Evolutionary conservation across 2,888 invertebrate genomes (phyloP), one percentile per base, ranked within the genome.

Genomic region (Catocala nupta): DNA sequence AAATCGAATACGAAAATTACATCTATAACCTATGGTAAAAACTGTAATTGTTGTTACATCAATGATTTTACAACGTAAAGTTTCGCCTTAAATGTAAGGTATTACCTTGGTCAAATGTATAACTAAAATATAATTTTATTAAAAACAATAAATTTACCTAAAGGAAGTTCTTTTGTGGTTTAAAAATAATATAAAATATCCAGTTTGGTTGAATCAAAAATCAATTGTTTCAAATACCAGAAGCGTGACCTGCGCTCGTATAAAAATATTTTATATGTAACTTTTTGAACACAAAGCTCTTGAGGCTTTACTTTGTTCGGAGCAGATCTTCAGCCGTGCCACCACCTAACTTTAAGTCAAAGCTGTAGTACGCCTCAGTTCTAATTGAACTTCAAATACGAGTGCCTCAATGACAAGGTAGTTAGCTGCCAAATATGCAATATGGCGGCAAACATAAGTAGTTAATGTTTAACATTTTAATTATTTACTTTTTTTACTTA

Each of bases 21-120:
- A 71, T 55, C 56, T 71, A 71, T n/a, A 49, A 34, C 56, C 57
- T 75, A 65, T 61, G 56, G 49, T 63, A 72, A 61, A 45, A 42
- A 42, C 33, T 33, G 43, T 33, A 13, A 47, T 45, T 39, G 16
- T 5, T 7, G 1, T 34, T 5, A 10, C 45, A 36, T 47, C 34
- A 6, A 36, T 47, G 7, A 39, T 7, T 9, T 39, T 7, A 39
- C 36, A 39, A 39, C 36, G 36, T 8, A 39, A 39, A 8, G 9
- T 39, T 39, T 39, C 36, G 36, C 6, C 36, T 39, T 39, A 39
- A 39, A 39, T 39, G 9, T 39, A 25, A 25, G 25, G 44, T 9
- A n/a, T n/a, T 16, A 25, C 16, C n/a, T 7, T 6, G 16, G 36
- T 5, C 4, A 25, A 25, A 25, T 25, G 4, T 39, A 39, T 9